Base-by-base conservation (phyloP, 53 echinoderm and acorn worm species). In the Henricia sp. region DNA sequence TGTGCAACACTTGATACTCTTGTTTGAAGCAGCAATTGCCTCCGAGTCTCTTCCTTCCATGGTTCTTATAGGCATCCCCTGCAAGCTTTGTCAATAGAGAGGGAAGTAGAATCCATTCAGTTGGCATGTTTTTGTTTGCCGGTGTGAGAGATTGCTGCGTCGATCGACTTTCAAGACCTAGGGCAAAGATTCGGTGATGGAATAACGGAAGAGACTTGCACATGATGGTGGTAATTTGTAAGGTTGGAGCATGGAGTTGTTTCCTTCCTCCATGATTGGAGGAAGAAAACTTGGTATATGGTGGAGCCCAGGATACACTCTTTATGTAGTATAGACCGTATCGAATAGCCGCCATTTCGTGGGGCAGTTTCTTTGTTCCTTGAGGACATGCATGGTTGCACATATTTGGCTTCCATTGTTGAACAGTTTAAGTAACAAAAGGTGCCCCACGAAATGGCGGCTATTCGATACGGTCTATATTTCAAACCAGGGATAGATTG, bases 131-230 rank as follows among this genome's bases (percentile, higher is more conserved):
- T 76, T 57, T 57, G 57, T 55, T 28, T 40, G 76, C 74, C n/a
- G 59, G 55, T 26, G n/a, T 42, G 41, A 76, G 24, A 56, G 56
- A 74, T 56, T 74, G 74, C 74, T n/a, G 25, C 57, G 26, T 19
- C 52, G 76, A 76, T 76, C 76, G 76, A 76, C 76, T 76, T 76
- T 58, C 60, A 6, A 38, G 42, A 39, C 76, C 59, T 23, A 28
- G 42, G 76, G 76, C 60, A 37, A 27, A 59, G 11, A 2, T 34
- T 10, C 59, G 21, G 14, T 33, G 58, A 59, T 76, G 57, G 76
- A 76, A 76, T 14, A 76, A 76, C 58, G 73, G n/a, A 34, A 21
- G 54, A 35, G 37, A 73, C 26, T 24, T 40, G 58, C 59, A 76
- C 30, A 42, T 76, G 59, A 3, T 76, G 52, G 20, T 16, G 73